These are phyloP conservation scores for Clinocottus analis DNA, from an alignment of 2,113 vertebrate species.

Conservation along the genomic window DNA sequence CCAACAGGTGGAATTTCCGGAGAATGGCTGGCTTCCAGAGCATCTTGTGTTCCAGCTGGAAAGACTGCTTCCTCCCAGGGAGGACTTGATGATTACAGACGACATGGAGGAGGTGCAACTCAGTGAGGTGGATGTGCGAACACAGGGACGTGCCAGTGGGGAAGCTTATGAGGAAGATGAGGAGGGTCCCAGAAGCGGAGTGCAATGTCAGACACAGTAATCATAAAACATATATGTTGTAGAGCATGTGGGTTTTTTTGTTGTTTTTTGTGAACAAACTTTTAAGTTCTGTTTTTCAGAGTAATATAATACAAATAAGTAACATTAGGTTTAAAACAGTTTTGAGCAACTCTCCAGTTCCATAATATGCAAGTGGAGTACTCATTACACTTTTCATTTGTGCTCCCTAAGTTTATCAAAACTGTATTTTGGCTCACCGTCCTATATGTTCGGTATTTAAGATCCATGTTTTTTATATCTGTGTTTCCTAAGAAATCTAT, in stretches of 20 bases:
- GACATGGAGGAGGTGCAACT: conserved; percentile 96
- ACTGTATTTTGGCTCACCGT: conserved; percentile 25
- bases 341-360: not conserved
- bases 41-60: conserved; percentile 90
- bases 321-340: not conserved
- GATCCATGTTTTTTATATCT: conserved; percentile 19
- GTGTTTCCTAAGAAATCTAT: conserved; percentile 13
- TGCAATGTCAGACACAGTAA: conserved; percentile 94
- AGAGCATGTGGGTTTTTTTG: not conserved
- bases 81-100: conserved; percentile 88
- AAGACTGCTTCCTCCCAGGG: conserved; percentile 88
- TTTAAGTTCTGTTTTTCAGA: conserved; percentile 3
- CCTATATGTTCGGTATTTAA: conserved; percentile 33
- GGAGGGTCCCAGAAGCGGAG: conserved; percentile 82
- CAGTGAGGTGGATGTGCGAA: conserved; percentile 82
- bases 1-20: conserved; percentile 91
- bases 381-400: not conserved
- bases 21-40: conserved; percentile 89
- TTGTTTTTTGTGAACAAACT: conserved; percentile 11
- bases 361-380: conserved; percentile 28
- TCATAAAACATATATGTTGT: not conserved
- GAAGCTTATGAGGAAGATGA: conserved; percentile 93
- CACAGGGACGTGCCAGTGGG: conserved; percentile 79
- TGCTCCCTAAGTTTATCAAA: not conserved
- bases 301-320: not conserved